These are phyloP conservation scores for Eupristina koningsbergeri DNA, from an alignment of 1,140 invertebrate genomes.

Conservation along the genomic window DNA sequence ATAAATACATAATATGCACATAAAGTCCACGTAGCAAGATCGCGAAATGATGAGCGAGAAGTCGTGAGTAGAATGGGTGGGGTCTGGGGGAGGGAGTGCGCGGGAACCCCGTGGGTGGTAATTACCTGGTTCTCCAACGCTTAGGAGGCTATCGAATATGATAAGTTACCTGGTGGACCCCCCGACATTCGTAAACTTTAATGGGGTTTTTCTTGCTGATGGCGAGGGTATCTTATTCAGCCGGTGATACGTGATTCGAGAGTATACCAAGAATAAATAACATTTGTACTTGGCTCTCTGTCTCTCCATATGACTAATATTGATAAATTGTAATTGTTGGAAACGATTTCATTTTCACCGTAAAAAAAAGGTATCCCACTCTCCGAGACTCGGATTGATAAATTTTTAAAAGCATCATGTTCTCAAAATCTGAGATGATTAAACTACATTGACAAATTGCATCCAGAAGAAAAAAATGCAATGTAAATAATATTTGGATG, in stretches of 20 bases:
- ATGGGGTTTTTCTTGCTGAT: not conserved
- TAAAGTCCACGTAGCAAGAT: constrained; percentile 66
- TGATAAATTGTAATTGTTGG: not conserved
- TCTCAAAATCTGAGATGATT: too few species aligned
- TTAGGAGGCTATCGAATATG: constrained; percentile 17
- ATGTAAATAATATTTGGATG: too few species aligned
- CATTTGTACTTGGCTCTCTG: not conserved
- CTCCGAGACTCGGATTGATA: too few species aligned
- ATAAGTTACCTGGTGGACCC: not conserved
- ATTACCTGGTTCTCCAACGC: not conserved
- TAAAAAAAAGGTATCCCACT: too few species aligned
- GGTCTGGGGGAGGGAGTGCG: too few species aligned
- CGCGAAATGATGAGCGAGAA: constrained; percentile 61
- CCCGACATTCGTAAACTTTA: not conserved
- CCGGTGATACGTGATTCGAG: not conserved
- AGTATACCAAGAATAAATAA: not conserved
- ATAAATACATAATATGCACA: constrained; percentile 70
- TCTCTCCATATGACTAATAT: too few species aligned
- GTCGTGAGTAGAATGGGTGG: constrained; percentile 18
- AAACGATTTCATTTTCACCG: too few species aligned
- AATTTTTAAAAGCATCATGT: too few species aligned
- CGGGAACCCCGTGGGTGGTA: constrained; percentile 61
- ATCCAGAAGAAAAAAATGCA: too few species aligned
- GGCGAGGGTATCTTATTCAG: not conserved
- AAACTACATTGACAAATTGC: too few species aligned